Base-by-base conservation (phyloP, 1,140 invertebrate species). In the Caenorhabditis brenneri region DNA sequence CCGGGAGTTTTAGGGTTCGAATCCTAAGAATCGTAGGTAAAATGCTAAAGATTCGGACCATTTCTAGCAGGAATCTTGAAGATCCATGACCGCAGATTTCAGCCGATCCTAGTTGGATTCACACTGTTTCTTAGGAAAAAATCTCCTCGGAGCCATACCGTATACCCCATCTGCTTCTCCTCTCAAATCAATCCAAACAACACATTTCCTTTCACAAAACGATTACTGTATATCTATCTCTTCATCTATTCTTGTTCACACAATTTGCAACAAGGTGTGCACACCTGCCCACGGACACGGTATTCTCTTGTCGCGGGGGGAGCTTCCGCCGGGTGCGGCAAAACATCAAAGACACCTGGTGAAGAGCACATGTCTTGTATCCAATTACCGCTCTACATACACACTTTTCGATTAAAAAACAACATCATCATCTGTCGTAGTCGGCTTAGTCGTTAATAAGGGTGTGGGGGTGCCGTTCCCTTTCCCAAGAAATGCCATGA, bases 191-290 rank as follows among this genome's bases (percentile, higher is more conserved):
- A n/a, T n/a, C n/a, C n/a, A n/a, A n/a, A n/a, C n/a, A n/a, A 0
- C 49, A 24, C 16, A 0, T 19, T 53, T 53, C 49, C 22, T 53
- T 6, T 58, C 24, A 31, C 6, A 58, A 10, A 58, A 6, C 53
- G 22, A 58, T 65, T 65, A 65, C 58, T 33, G 58, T 65, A 65
- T 58, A 1, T 51, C 49, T 55, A 24, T 55, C 4, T n/a, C n/a
- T n/a, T n/a, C n/a, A n/a, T n/a, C n/a, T n/a, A n/a, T n/a, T n/a
- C n/a, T 16, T 51, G 7, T 58, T 1, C 31, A 4, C 12, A 1
- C 58, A 65, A 65, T 65, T 65, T 65, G 65, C 65, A 74, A 74
- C 65, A 74, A 46, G 53, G 65, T 74, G 65, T 74, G 65, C 65
- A 42, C 65, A 74, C 65, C 65, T 74, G 65, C 33, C 27, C n/a